phyloP scores from a whole-genome alignment of 2,113 vertebrate genomes.

The Fregata magnificens region DNA sequence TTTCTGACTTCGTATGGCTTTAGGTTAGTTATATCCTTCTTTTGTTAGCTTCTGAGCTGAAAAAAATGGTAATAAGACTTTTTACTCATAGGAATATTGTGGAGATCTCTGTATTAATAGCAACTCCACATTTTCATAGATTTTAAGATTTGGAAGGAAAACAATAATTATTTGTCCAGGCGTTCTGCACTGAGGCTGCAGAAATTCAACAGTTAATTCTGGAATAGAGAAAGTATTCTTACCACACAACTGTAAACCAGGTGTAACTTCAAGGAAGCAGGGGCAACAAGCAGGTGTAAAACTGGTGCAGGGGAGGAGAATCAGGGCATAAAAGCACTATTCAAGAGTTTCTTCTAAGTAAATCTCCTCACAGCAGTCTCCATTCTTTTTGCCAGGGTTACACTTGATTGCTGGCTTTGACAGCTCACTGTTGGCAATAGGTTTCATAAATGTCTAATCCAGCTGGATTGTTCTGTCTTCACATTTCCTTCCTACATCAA shows the following conservation, averaged over 20 bases:
- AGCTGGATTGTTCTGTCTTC: constrained; percentile 51
- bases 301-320: not conserved
- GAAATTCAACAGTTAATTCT: not conserved
- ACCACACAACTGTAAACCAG: not conserved
- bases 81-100: not conserved
- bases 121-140: not conserved
- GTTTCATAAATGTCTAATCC: constrained; percentile 54
- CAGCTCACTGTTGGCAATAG: constrained; percentile 51
- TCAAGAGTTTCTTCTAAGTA: constrained; percentile 42
- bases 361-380: constrained; percentile 51
- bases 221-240: not conserved
- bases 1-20: not conserved
- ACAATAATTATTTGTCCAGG: not conserved
- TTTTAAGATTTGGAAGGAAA: not conserved
- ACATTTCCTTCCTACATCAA: constrained; percentile 41
- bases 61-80: not conserved
- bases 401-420: constrained; percentile 57
- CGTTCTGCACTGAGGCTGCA: not conserved
- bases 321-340: constrained; percentile 3
- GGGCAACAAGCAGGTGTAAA: constrained; percentile 8
- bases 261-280: not conserved
- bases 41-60: not conserved
- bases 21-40: not conserved
- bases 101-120: not conserved
- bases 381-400: constrained; percentile 38